These are phyloP conservation scores for Desmophyllum pertusum DNA, from an alignment of 92 coral and sea anemone species.

Conservation along the genomic window DNA sequence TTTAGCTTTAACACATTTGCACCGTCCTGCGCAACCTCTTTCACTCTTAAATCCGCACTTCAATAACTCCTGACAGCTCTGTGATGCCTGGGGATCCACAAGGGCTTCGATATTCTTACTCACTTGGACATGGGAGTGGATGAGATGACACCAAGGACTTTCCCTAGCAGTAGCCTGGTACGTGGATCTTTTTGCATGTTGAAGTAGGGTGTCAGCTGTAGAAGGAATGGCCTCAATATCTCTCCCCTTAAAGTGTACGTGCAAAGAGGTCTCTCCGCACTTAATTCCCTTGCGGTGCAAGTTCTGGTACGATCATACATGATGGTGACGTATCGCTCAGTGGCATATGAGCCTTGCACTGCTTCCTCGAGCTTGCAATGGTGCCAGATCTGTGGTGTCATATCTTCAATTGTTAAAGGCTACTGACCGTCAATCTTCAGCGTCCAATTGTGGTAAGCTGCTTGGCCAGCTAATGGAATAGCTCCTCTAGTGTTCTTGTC, in stretches of 20 bases:
- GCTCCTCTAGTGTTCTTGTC: slow-evolving; percentile 56
- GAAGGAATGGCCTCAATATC: background rate
- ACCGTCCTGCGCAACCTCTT: too few species aligned
- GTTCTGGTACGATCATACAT: too few species aligned
- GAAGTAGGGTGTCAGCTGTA: background rate
- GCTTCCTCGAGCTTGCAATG: slow-evolving; percentile 55
- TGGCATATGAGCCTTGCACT: too few species aligned
- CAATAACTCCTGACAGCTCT: too few species aligned
- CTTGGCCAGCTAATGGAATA: slow-evolving; percentile 53
- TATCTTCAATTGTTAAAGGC: slow-evolving; percentile 27
- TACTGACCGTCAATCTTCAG: slow-evolving; percentile 37
- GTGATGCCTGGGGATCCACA: slow-evolving; percentile 37
- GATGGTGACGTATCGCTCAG: too few species aligned
- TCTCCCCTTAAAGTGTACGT: too few species aligned
- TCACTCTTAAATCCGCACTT: too few species aligned
- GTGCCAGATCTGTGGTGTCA: slow-evolving; percentile 47
- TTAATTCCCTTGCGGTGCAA: background rate
- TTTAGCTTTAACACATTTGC: too few species aligned
- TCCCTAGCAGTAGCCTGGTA: slow-evolving; percentile 32
- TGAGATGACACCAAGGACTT: slow-evolving; percentile 14
- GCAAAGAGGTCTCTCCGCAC: background rate
- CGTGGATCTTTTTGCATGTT: slow-evolving; percentile 18
- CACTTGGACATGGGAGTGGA: slow-evolving; percentile 24
- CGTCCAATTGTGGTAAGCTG: slow-evolving; percentile 33
- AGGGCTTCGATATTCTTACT: background rate